Base-by-base conservation (phyloP, 35 echinoderm and acorn worm species). In the Heliocidaris tuberculata region DNA sequence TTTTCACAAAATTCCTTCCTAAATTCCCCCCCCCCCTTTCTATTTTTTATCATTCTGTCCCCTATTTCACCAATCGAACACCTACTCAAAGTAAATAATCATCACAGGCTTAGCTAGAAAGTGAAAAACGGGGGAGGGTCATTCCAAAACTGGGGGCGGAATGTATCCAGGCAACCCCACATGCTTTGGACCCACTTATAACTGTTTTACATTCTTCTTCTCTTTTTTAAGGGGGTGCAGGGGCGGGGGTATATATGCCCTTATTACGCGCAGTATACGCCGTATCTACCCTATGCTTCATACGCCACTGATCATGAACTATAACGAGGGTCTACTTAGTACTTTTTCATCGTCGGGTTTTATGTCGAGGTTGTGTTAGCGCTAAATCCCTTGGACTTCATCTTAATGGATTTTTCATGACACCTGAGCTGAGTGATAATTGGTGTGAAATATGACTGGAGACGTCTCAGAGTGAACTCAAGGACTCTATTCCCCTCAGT, bases 401-500 rank as follows among this genome's bases (percentile, higher is more conserved):
- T 8, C 65, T 7, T 21, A 78, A 78, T 78, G 65, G 65, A 78
- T 78, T 78, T 78, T n/a, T 78, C 65, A 78, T 78, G 65, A 78
- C 65, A 78, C 65, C 65, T 78, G 65, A 78, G 65, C 65, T 78
- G 65, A 78, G 65, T 78, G 27, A 78, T 78, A 78, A 78, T 78
- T 78, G 65, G 21, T n/a, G 65, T 78, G 65, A 78, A 78, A 78
- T 78, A 78, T 8, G 65, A 27, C 65, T 78, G 65, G 65, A 78
- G 65, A 78, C 65, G 65, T 78, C 27, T 78, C 21, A 27, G 65
- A 78, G 65, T n/a, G 65, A 78, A 78, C 65, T 27, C 65, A 78
- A 78, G 65, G 65, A 78, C 65, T 78, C 60, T 24, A 70, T 70
- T 70, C 24, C 24, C 65, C 65, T 78, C 0, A 24, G 7, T 78